A percentile compares a stretch with the other conserved stretches of the same genome.
phyloP scores from a whole-genome alignment of 2,888 invertebrate species.

The Capitulum mitella region DNA sequence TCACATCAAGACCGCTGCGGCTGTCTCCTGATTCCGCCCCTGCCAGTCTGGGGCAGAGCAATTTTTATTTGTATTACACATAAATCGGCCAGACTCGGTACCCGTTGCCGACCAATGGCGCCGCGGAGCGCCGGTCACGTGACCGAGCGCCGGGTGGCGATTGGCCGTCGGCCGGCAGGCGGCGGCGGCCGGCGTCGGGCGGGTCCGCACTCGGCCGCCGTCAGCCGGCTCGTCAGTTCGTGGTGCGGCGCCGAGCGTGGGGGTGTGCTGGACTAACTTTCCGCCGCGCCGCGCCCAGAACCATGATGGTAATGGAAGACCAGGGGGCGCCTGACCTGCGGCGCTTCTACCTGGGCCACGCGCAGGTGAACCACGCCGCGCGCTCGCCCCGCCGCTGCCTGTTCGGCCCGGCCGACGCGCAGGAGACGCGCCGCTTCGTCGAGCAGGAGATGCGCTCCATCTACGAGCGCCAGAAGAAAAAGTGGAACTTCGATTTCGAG shows the following conservation, averaged over 20 bases:
- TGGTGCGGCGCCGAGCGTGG: not conserved
- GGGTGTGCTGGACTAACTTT: not conserved
- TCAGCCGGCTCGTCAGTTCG: not conserved
- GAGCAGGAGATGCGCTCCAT: slow-evolving; percentile 2
- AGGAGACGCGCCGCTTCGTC: not conserved
- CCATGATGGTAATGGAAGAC: slow-evolving; percentile 7
- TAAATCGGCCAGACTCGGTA: not conserved
- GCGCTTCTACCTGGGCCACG: slow-evolving; percentile 18
- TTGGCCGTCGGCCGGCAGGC: not conserved
- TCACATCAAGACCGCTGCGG: no score
- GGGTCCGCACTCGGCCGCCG: not conserved
- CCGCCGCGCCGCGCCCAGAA: not conserved
- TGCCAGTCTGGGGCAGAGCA: not conserved
- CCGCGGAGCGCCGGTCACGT: not conserved
- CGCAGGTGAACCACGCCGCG: not conserved
- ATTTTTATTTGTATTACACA: slow-evolving; percentile 13
- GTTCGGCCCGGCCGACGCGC: slow-evolving; percentile 8
- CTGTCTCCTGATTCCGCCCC: not conserved
- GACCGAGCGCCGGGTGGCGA: not conserved
- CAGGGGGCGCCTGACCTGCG: not conserved
- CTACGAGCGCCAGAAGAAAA: slow-evolving; percentile 9
- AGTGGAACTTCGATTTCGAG: slow-evolving; percentile 28
- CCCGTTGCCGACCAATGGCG: not conserved
- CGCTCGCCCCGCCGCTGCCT: slow-evolving; percentile 3
- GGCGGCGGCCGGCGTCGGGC: not conserved